Conservation (phyloP, 2,888 invertebrate genomes). For the Auanema freiburgensis region DNA sequence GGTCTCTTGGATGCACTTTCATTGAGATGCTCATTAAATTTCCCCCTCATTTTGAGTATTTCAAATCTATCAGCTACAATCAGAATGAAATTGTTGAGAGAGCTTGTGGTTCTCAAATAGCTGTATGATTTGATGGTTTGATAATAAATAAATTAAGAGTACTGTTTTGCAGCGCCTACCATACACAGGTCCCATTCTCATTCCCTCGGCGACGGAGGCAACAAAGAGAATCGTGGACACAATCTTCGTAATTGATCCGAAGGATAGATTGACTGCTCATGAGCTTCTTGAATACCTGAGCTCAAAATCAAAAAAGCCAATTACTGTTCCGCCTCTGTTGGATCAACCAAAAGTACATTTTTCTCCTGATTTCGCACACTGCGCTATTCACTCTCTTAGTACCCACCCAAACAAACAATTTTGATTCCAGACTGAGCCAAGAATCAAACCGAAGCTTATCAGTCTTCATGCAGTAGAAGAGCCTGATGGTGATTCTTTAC, state of each 20-base stretch:
- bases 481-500: no score
- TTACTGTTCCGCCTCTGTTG: background rate
- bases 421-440: no score
- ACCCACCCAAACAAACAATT: no score
- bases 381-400: no score
- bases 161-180: conserved; percentile 33
- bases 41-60: conserved; percentile 53
- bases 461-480: no score
- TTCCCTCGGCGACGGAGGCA: conserved; percentile 40
- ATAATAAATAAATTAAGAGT: background rate
- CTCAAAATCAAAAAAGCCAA: background rate
- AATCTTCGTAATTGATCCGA: conserved; percentile 38
- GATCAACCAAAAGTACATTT: background rate
- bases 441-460: no score
- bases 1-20: conserved; percentile 50
- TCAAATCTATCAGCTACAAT: conserved; percentile 38
- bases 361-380: no score
- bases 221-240: conserved; percentile 40
- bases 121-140: background rate
- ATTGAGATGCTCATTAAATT: conserved; percentile 44
- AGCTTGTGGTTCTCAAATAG: conserved; percentile 20
- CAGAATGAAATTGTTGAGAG: conserved; percentile 37
- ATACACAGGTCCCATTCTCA: conserved; percentile 38
- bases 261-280: conserved; percentile 27
- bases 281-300: conserved; percentile 15